Evolutionary conservation across 2,888 invertebrate species (phyloP).

Genomic region (Agonopterix arenella): DNA sequence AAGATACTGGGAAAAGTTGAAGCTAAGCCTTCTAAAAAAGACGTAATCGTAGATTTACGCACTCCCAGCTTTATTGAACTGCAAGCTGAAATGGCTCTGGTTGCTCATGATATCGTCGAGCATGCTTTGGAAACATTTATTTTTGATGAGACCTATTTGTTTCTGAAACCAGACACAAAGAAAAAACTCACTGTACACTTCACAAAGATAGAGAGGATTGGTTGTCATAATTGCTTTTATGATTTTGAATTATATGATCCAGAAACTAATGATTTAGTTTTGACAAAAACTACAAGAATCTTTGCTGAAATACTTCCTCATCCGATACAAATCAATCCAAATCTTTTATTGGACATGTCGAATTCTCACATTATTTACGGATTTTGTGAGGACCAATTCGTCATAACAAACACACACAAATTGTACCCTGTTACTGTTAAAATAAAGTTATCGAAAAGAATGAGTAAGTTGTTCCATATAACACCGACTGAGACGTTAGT

Average conservation of each 20-base stretch:
- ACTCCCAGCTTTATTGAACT: not conserved
- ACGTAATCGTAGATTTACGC: too few relatives aligned
- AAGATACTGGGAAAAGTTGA: not conserved
- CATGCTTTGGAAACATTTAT: slow-evolving; percentile 24
- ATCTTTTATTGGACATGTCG: slow-evolving; percentile 28
- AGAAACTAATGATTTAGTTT: not conserved
- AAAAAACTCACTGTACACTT: slow-evolving; percentile 20
- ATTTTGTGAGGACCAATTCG: slow-evolving; percentile 21
- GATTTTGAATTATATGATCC: slow-evolving; percentile 3
- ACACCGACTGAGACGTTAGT: slow-evolving; percentile 21
- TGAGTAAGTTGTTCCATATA: slow-evolving; percentile 23
- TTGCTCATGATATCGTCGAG: slow-evolving; percentile 21
- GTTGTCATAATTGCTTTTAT: slow-evolving; percentile 4
- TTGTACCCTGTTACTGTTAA: slow-evolving; percentile 19
- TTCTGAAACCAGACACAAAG: slow-evolving; percentile 17
- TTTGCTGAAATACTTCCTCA: slow-evolving; percentile 5
- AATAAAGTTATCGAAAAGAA: slow-evolving; percentile 23
- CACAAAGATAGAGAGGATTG: slow-evolving; percentile 21
- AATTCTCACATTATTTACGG: slow-evolving; percentile 20
- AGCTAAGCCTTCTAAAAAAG: not conserved
- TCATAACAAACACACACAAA: slow-evolving; percentile 25
- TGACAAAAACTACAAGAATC: not conserved
- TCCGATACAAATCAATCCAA: slow-evolving; percentile 2
- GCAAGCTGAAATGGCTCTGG: slow-evolving; percentile 1
- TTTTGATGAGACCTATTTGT: slow-evolving; percentile 22